A percentile compares a stretch with the other conserved stretches of the same genome.
Conservation (phyloP, 2,888 invertebrate genomes). For the Agonopterix alstromeriana region DNA sequence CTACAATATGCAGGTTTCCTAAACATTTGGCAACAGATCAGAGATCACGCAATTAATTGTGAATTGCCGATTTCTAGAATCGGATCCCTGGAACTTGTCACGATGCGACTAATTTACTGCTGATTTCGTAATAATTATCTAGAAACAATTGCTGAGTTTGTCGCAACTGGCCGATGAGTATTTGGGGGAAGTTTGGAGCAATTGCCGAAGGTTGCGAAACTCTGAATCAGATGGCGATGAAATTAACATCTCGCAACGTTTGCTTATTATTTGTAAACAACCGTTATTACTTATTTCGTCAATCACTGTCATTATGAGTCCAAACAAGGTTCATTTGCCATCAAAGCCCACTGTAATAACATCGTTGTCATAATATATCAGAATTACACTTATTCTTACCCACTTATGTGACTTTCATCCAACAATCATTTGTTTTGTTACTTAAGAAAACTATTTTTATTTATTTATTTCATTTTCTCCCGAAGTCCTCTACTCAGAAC, state of each 20-base stretch:
- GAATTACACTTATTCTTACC: slow-evolving; percentile 5
- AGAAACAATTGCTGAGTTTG: slow-evolving; percentile 52
- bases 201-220: slow-evolving; percentile 35
- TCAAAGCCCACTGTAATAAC: slow-evolving; percentile 24
- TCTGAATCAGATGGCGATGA: slow-evolving; percentile 41
- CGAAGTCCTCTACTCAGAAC: no score
- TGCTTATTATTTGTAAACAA: slow-evolving; percentile 60
- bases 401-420: neutral
- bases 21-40: slow-evolving; percentile 61
- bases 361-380: slow-evolving; percentile 9
- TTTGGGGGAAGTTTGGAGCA: slow-evolving; percentile 51
- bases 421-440: neutral
- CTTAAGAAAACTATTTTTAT: no score
- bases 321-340: slow-evolving; percentile 47
- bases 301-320: slow-evolving; percentile 46
- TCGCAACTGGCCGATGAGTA: slow-evolving; percentile 35
- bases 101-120: slow-evolving; percentile 57
- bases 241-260: slow-evolving; percentile 53
- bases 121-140: slow-evolving; percentile 46
- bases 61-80: slow-evolving; percentile 52
- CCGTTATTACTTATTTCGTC: slow-evolving; percentile 56
- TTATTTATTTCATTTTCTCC: no score
- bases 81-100: slow-evolving; percentile 50
- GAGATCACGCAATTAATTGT: slow-evolving; percentile 64
- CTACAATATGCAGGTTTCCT: slow-evolving; percentile 24